Percentiles rank a stretch among this genome's conserved stretches.
Conservation (phyloP, 2,113 vertebrate genomes). For the Lophochroa leadbeateri region DNA sequence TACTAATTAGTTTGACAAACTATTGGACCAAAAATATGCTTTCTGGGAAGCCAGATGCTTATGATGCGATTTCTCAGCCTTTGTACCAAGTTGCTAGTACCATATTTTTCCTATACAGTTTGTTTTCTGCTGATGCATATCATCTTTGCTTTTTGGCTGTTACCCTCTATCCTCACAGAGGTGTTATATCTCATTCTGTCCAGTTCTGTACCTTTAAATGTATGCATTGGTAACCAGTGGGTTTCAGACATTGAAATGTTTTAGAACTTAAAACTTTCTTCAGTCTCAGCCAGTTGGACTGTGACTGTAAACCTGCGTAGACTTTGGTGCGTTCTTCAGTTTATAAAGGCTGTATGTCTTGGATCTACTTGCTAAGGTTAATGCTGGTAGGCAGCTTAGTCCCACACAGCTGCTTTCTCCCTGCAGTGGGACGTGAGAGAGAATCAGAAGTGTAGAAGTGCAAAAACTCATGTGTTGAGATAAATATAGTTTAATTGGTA, state of each 20-base stretch:
- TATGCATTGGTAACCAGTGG: accelerated
- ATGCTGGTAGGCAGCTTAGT: neutral
- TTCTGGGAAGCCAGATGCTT: neutral
- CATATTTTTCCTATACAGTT: neutral
- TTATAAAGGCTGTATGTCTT: neutral
- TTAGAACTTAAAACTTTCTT: neutral
- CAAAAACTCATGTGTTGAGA: neutral
- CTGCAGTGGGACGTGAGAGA: neutral
- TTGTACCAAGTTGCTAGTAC: neutral
- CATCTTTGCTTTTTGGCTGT: neutral
- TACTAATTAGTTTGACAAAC: neutral
- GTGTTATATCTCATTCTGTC: neutral
- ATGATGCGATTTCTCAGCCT: neutral
- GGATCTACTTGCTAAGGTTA: neutral
- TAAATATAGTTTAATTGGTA: neutral
- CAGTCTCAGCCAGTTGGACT: neutral
- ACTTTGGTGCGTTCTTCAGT: neutral
- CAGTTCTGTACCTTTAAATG: neutral
- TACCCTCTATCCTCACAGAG: neutral
- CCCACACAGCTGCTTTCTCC: accelerated
- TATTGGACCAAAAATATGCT: neutral
- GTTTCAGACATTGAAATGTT: neutral
- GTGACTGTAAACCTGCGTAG: neutral
- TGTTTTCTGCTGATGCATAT: neutral
- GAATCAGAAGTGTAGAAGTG: neutral